Percentiles rank a stretch among this genome's conserved stretches.
Conservation (phyloP, 30 jellyfish, hydroid and myxozoan species). For the Turritopsis dohrnii region DNA sequence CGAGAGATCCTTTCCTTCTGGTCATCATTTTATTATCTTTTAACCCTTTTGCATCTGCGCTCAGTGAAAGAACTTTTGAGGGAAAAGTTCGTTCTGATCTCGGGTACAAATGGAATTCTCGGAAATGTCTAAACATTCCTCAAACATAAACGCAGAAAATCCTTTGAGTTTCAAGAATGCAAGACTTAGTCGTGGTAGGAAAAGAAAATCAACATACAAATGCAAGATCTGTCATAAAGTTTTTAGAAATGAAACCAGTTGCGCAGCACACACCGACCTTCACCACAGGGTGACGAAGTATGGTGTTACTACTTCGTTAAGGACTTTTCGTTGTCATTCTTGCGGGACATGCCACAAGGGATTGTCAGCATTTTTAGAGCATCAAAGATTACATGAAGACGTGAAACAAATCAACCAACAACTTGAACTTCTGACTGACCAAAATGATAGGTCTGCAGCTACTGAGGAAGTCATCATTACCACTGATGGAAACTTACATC, state of each 20-base stretch:
- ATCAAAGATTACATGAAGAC: constrained; percentile 22
- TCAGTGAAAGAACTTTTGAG: constrained; percentile 6
- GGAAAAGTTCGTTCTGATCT: constrained; percentile 35
- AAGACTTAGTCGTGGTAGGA: background rate
- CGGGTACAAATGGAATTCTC: constrained; percentile 28
- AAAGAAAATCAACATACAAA: background rate
- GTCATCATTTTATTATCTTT: background rate
- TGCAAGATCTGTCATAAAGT: constrained; percentile 36
- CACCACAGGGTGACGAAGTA: constrained; percentile 7
- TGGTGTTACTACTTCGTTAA: background rate
- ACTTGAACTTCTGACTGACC: background rate
- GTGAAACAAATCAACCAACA: background rate
- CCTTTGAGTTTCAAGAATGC: background rate
- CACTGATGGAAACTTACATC: constrained; percentile 2
- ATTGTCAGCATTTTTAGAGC: constrained; percentile 26
- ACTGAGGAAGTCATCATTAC: background rate
- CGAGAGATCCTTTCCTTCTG: no score
- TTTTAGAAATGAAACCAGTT: constrained; percentile 7
- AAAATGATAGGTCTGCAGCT: background rate
- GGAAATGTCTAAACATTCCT: background rate
- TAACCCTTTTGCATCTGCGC: constrained; percentile 24
- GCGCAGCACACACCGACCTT: constrained; percentile 7
- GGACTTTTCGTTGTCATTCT: constrained; percentile 16
- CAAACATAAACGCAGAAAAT: background rate
- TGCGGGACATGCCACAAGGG: constrained; percentile 29